Base-by-base conservation (phyloP, 2,113 vertebrate species). In the Vidua macroura region DNA sequence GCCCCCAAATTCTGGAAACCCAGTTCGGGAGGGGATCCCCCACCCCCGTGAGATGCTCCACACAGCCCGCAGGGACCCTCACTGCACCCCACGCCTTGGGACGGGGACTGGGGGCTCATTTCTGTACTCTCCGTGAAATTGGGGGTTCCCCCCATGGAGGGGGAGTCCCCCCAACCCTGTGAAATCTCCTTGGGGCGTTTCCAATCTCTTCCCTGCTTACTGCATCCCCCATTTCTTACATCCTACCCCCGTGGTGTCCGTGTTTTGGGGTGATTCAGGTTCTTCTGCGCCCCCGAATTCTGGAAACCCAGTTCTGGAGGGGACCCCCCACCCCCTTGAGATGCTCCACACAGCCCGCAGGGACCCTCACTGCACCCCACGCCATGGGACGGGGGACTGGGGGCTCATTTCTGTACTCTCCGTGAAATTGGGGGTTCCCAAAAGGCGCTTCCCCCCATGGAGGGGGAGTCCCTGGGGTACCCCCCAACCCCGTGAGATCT, bases 291-390 rank as follows among this genome's bases (percentile, higher is more conserved):
- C 46, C 46, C 10, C 0, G 35, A 8, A 25, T 31, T 15, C 18
- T 10, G 15, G 2, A 6, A 56, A 18, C 14, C 31, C 51, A 30
- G 2, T 2, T 21, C 12, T 7, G 60, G 7, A 35, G 2, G 2
- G 33, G 6, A 30, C 35, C 15, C 25, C 17, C 35, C 35, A 35
- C 73, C 13, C n/a, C n/a, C n/a, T 16, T 18, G 48, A 16, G 39
- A 63, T 35, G 35, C 35, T 53, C 27, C 49, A 18, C 1, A 10
- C 8, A 53, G 48, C 33, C 27, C 11, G 39, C 14, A 10, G 22
- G 23, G 22, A 14, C 8, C 24, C 48, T 60, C 21, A 7, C 10
- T 10, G 44, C 25, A 35, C 35, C 62, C 35, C 52, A 67, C 31
- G 11, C 4, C 3, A 12, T 35, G 35, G 35, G 35, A 35, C n/a